Percentiles rank a stretch among this genome's conserved stretches.
phyloP scores from a whole-genome alignment of 2,888 invertebrate species.

The Drosophila crucigera region DNA sequence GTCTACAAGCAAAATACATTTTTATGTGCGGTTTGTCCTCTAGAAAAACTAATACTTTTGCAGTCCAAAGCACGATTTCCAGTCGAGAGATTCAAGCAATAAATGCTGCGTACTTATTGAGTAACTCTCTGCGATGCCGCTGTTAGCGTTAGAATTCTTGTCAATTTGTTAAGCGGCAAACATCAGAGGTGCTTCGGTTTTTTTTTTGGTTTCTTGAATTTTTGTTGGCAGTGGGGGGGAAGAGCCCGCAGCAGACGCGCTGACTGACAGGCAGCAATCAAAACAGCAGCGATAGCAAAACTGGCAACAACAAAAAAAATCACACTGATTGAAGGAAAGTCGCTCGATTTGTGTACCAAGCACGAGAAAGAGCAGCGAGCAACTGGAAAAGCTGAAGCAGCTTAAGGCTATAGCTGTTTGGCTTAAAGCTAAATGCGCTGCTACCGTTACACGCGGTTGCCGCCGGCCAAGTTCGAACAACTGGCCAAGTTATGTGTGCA shows the following conservation, averaged over 20 bases:
- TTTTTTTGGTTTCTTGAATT: conserved; percentile 48
- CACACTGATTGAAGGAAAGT: conserved; percentile 38
- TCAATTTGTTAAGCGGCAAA: conserved; percentile 78
- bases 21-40: not conserved
- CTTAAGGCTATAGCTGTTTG: conserved; percentile 18
- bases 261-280: conserved; percentile 59
- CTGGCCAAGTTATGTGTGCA: conserved; percentile 17
- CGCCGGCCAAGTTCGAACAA: conserved; percentile 42
- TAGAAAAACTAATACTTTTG: not conserved
- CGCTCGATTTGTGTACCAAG: conserved; percentile 25
- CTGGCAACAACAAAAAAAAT: conserved; percentile 7
- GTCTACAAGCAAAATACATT: not conserved
- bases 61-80: not conserved
- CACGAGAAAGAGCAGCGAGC: not conserved
- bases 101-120: conserved; percentile 13
- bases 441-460: conserved; percentile 52
- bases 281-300: conserved; percentile 63
- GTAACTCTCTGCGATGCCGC: conserved; percentile 42
- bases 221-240: conserved; percentile 48
- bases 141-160: conserved; percentile 67
- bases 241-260: conserved; percentile 30
- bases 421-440: conserved; percentile 9
- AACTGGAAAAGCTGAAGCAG: not conserved
- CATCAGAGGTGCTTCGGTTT: conserved; percentile 49
- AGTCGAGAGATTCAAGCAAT: not conserved